phyloP scores from a whole-genome alignment of 2,113 vertebrate genomes.

The Hylia prasina region DNA sequence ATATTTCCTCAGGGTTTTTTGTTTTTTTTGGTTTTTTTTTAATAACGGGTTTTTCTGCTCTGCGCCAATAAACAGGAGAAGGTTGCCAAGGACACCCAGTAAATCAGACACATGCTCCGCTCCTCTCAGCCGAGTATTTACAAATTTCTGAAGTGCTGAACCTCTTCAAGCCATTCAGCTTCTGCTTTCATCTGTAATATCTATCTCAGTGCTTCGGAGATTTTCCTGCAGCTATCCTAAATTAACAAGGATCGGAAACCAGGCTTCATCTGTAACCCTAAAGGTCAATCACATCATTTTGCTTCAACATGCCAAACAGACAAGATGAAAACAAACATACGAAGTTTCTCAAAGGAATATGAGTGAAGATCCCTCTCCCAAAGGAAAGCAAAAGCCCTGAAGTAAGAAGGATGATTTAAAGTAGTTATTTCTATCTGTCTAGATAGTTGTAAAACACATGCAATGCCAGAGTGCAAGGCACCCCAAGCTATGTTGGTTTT shows the following conservation, averaged over 20 bases:
- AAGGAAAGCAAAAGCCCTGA: background rate
- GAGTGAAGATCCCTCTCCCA: background rate
- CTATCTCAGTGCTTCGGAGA: background rate
- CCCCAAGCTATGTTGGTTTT: background rate
- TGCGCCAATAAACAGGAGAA: background rate
- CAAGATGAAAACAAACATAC: background rate
- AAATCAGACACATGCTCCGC: background rate
- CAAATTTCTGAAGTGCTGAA: background rate
- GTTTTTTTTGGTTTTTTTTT: background rate
- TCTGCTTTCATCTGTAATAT: conserved; percentile 11
- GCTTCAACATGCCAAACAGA: background rate
- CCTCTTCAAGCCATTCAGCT: background rate
- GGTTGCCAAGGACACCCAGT: background rate
- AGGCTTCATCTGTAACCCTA: background rate
- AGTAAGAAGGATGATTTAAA: background rate
- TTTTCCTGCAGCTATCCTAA: background rate
- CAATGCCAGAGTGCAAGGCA: background rate
- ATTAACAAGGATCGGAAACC: background rate
- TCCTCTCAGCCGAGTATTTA: conserved; percentile 10
- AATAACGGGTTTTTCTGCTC: background rate
- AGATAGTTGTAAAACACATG: background rate
- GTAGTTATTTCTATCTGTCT: background rate
- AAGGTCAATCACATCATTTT: conserved; percentile 31
- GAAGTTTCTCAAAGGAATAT: background rate
- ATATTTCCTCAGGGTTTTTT: background rate